These are phyloP conservation scores for Seriola quinqueradiata DNA, from an alignment of 2,113 vertebrate genomes.

Conservation along the genomic window DNA sequence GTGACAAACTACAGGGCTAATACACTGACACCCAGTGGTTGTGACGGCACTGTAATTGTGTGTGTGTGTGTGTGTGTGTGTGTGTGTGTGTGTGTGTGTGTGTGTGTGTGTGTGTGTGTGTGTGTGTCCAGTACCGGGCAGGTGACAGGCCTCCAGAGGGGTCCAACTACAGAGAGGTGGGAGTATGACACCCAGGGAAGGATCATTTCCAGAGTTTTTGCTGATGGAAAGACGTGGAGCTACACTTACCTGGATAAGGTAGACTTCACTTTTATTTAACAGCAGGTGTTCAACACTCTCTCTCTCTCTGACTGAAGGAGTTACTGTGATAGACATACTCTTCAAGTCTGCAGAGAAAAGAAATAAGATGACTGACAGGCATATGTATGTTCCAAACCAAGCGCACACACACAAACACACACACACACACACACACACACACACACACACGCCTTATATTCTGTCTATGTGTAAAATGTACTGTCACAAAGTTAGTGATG, in stretches of 20 bases:
- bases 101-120: slow-evolving; percentile 31
- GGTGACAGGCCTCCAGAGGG: slow-evolving; percentile 94
- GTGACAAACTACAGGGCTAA: background rate
- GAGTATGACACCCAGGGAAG: slow-evolving; percentile 97
- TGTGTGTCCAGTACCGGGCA: slow-evolving; percentile 87
- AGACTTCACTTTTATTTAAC: background rate
- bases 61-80: slow-evolving; percentile 40
- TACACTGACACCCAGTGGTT: background rate
- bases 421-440: too few species aligned
- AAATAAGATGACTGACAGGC: too few species aligned
- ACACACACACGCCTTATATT: background rate
- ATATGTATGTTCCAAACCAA: too few species aligned
- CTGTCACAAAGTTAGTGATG: slow-evolving; percentile 14
- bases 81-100: slow-evolving; percentile 19
- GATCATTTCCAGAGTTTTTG: slow-evolving; percentile 93
- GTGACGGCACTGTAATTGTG: background rate
- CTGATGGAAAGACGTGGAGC: slow-evolving; percentile 98
- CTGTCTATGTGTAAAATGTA: background rate
- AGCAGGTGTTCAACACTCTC: too few species aligned
- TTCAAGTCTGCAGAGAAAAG: too few species aligned
- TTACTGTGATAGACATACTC: background rate
- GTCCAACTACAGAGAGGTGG: slow-evolving; percentile 92
- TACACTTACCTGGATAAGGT: slow-evolving; percentile 99
- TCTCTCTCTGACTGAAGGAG: background rate
- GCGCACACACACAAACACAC: too few species aligned